phyloP scores from a whole-genome alignment of 2,797 vertebrate species.

The Knipowitschia caucasica region DNA sequence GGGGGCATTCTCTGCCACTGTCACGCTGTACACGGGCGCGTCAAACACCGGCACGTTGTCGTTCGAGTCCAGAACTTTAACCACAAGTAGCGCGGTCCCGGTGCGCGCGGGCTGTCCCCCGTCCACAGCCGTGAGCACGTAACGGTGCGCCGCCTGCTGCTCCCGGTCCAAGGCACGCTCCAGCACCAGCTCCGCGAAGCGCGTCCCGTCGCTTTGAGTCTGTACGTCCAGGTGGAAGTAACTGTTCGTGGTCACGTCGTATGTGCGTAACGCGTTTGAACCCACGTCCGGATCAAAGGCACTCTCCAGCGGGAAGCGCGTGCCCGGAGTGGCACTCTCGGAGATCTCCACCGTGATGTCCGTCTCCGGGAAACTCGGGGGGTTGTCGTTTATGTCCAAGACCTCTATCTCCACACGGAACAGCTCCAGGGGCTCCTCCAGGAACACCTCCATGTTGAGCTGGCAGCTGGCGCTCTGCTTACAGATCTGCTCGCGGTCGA shows the following conservation, averaged over 20 bases:
- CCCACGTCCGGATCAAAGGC: constrained; percentile 97
- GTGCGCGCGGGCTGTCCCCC: constrained; percentile 92
- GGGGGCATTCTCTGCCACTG: constrained; percentile 88
- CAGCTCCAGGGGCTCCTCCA: constrained; percentile 94
- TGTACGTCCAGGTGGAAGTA: constrained; percentile 95
- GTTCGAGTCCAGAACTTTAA: constrained; percentile 94
- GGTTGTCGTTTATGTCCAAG: constrained; percentile 96
- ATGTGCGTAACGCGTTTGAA: constrained; percentile 92
- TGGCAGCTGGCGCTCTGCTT: constrained; percentile 90
- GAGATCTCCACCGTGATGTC: constrained; percentile 97
- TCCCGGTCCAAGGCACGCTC: constrained; percentile 92
- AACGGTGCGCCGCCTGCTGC: constrained; percentile 93
- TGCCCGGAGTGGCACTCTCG: constrained; percentile 92
- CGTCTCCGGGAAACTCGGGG: constrained; percentile 90
- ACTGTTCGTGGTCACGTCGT: constrained; percentile 93
- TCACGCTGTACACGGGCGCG: constrained; percentile 90
- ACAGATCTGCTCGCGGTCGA: constrained; percentile 94
- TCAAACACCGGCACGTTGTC: constrained; percentile 96
- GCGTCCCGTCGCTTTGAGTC: constrained; percentile 93
- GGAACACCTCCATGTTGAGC: constrained; percentile 93
- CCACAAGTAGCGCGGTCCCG: constrained; percentile 92
- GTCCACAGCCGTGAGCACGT: constrained; percentile 95
- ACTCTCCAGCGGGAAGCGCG: constrained; percentile 94
- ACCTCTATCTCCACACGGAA: constrained; percentile 97
- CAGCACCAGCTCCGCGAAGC: constrained; percentile 93